These are phyloP conservation scores for Gnatocerus cornutus DNA, from an alignment of 2,888 invertebrate species.

Conservation along the genomic window DNA sequence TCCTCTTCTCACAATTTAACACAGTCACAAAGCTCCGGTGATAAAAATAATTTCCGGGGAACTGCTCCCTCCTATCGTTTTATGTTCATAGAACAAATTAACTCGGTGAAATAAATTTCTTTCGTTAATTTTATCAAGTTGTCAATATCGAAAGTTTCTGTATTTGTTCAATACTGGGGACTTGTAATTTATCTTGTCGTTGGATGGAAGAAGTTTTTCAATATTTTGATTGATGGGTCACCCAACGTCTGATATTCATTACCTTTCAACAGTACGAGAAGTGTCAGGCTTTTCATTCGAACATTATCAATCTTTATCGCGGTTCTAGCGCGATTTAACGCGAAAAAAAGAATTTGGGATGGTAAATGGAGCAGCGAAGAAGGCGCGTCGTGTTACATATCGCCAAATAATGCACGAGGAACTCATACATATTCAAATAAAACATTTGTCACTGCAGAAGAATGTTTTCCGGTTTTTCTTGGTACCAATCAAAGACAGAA, in stretches of 20 bases:
- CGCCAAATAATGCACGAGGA: not conserved
- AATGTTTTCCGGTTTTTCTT: too few relatives aligned
- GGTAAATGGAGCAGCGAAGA: constrained; percentile 10
- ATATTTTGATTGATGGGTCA: constrained; percentile 39
- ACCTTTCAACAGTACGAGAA: constrained; percentile 26
- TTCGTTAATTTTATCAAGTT: constrained; percentile 28
- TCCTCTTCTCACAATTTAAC: constrained; percentile 27
- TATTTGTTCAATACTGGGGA: too few relatives aligned
- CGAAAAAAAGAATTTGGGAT: constrained; percentile 20
- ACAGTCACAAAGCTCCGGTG: constrained; percentile 20
- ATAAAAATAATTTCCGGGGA: constrained; percentile 36
- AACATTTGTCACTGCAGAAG: too few relatives aligned
- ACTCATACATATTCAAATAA: too few relatives aligned
- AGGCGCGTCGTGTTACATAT: not conserved
- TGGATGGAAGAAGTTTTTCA: constrained; percentile 15
- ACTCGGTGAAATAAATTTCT: constrained; percentile 35
- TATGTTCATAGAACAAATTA: constrained; percentile 33
- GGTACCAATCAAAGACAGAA: too few relatives aligned
- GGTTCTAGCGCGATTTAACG: constrained; percentile 32
- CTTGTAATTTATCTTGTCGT: constrained; percentile 11
- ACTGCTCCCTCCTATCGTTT: constrained; percentile 27
- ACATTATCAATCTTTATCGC: constrained; percentile 30
- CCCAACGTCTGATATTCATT: constrained; percentile 21
- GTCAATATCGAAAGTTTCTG: constrained; percentile 27
- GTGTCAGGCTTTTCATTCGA: constrained; percentile 23